Base-by-base conservation (phyloP, 2,113 vertebrate species). In the Ceuthmochares aereus region DNA sequence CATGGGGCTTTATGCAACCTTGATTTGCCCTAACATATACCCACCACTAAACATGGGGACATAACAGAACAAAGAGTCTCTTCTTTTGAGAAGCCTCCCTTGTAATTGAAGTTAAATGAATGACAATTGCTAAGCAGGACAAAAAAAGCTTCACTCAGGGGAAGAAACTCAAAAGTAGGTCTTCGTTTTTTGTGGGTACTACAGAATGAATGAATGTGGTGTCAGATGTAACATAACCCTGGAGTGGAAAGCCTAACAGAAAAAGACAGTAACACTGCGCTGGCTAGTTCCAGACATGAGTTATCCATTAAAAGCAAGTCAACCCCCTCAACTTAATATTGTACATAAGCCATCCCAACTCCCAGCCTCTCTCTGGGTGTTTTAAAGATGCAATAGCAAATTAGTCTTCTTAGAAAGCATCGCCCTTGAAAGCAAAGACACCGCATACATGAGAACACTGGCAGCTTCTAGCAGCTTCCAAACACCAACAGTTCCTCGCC, bases 151-250 rank as follows among this genome's bases (percentile, higher is more conserved):
- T 84, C 54, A 90, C 72, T 87, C 36, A 27, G 42, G 83, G 83
- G 86, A 92, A 69, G 69, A 84, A 88, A 88, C 58, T 89, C 66
- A 84, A 87, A 95, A 94, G 69, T 94, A 96, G 87, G 94, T 87
- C 89, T 95, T 90, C 43, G 36, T 83, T 96, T 47, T 93, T 81
- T 95, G 72, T 90, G 90, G 75, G 63, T 77, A 88, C 37, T 86
- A n/a, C 56, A 79, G 56, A 92, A 92, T 75, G 93, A 94, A 56
- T 59, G 64, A 78, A 64, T 60, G 52, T 78, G 85, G 93, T 95
- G 94, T 93, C 93, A 95, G 90, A 84, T 88, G 88, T 86, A 97
- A 95, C 92, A 11, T 70, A 96, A 94, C 73, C 75, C 76, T 90
- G 76, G 80, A 88, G 76, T 64, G 83, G 93, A 94, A 97, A 94